Percentiles rank a stretch among this genome's conserved stretches.
Evolutionary conservation across 2,113 vertebrate species (phyloP).

Genomic region (Mus pahari): DNA sequence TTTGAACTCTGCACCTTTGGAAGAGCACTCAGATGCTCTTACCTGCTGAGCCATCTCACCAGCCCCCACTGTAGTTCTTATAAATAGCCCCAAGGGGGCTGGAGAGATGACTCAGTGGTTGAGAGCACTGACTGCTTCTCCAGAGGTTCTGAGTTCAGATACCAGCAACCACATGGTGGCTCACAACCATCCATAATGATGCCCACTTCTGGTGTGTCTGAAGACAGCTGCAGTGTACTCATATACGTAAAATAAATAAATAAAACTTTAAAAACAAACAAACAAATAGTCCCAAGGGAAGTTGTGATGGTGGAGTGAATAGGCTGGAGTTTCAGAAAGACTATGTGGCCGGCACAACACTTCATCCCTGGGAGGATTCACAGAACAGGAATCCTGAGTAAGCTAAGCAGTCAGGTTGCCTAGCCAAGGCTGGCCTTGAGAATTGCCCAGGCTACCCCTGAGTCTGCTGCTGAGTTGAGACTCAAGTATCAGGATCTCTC

Average conservation of each 20-base stretch:
- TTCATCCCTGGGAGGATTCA: neutral
- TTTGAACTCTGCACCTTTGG: too few relatives aligned
- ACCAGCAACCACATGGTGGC: too few relatives aligned
- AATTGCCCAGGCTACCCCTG: neutral
- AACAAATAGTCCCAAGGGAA: neutral
- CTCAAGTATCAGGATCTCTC: neutral
- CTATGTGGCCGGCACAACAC: neutral
- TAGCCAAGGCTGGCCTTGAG: neutral
- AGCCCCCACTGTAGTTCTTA: neutral
- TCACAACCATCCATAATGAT: too few relatives aligned
- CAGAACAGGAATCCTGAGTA: neutral
- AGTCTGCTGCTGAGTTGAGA: neutral
- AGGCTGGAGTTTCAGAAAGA: slow-evolving; percentile 5
- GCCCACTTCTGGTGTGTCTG: too few relatives aligned
- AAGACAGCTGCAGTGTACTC: too few relatives aligned
- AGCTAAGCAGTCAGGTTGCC: neutral
- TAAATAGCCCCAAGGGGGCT: neutral
- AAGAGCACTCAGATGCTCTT: too few relatives aligned
- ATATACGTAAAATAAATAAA: too few relatives aligned
- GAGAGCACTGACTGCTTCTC: too few relatives aligned
- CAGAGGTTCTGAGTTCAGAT: too few relatives aligned
- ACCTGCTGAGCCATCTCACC: too few relatives aligned
- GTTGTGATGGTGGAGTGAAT: neutral
- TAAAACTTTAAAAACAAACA: too few relatives aligned
- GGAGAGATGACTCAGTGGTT: too few relatives aligned